Conservation (phyloP, 2,888 invertebrate species). For the Dasysyrphus tricinctus region DNA sequence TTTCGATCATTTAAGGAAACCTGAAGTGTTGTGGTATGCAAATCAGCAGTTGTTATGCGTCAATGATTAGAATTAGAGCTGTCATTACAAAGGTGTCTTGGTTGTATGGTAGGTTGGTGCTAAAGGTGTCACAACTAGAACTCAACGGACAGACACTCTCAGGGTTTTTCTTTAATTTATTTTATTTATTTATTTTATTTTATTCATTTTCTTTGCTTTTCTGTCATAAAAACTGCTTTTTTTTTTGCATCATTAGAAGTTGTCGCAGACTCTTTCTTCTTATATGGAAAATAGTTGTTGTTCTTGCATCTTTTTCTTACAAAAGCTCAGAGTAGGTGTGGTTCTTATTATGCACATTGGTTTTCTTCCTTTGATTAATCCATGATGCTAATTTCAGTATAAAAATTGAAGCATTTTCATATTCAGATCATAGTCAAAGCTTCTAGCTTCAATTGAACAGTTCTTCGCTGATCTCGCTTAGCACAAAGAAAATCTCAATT, state of each 20-base stretch:
- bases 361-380: slow-evolving; percentile 35
- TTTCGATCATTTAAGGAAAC: slow-evolving; percentile 60
- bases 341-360: slow-evolving; percentile 57
- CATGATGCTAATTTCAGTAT: slow-evolving; percentile 58
- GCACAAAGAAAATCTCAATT: slow-evolving; percentile 69
- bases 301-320: slow-evolving; percentile 54
- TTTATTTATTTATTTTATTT: slow-evolving; percentile 22
- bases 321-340: slow-evolving; percentile 57
- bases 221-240: slow-evolving; percentile 40
- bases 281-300: slow-evolving; percentile 34
- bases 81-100: slow-evolving; percentile 19
- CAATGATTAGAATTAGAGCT: slow-evolving; percentile 30
- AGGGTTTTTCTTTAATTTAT: not conserved
- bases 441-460: slow-evolving; percentile 73
- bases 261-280: slow-evolving; percentile 41
- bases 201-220: not conserved
- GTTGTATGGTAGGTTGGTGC: not conserved
- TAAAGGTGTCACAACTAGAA: not conserved
- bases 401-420: slow-evolving; percentile 64
- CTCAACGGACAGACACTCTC: not conserved
- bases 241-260: slow-evolving; percentile 52
- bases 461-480: slow-evolving; percentile 72
- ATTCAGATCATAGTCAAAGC: slow-evolving; percentile 70
- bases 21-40: slow-evolving; percentile 47
- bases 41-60: slow-evolving; percentile 41